Percentiles rank a stretch among this genome's conserved stretches.
phyloP scores from a whole-genome alignment of 2,888 invertebrate genomes.

The Petrolisthes cinctipes region DNA sequence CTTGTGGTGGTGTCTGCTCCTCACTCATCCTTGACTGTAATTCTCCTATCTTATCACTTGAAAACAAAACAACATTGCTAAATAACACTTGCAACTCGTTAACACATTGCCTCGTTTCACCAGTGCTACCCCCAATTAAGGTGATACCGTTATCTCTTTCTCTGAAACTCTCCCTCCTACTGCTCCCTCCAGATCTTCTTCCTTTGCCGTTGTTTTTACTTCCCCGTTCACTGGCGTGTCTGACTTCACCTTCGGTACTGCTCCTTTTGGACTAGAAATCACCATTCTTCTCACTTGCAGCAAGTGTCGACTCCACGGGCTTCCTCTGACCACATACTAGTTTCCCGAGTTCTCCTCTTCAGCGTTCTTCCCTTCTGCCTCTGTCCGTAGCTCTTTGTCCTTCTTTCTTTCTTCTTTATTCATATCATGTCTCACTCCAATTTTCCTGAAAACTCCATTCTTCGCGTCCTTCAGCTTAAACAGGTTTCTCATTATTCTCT shows the following conservation, averaged over 20 bases:
- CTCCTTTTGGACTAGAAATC: background rate
- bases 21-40: background rate
- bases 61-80: background rate
- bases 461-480: background rate
- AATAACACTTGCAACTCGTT: background rate
- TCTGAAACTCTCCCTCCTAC: too few species aligned
- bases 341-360: background rate
- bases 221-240: background rate
- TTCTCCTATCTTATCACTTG: background rate
- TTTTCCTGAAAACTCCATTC: background rate
- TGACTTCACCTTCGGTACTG: background rate
- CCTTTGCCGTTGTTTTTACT: too few species aligned
- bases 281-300: background rate
- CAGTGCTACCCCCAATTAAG: too few species aligned
- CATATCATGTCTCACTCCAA: background rate
- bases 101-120: too few species aligned
- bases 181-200: too few species aligned
- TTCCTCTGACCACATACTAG: too few species aligned
- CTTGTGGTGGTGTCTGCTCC: background rate
- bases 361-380: background rate
- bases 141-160: too few species aligned
- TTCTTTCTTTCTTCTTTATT: background rate
- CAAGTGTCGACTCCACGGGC: background rate
- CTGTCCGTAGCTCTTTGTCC: background rate
- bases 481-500: background rate